Conservation (phyloP, 1,140 invertebrate species). For the Meteorus sp. region DNA sequence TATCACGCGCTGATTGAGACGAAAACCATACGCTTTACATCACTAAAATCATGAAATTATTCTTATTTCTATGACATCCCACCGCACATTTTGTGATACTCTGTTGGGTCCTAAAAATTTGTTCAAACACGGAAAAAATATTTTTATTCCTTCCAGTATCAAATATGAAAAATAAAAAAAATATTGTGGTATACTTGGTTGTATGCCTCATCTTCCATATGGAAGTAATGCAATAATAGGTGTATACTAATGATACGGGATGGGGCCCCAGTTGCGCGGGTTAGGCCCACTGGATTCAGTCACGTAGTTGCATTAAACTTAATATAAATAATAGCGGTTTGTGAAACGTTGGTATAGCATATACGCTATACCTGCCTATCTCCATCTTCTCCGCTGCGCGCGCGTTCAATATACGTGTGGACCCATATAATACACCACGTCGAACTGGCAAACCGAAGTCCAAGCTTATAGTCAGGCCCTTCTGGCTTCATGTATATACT, state of each 20-base stretch:
- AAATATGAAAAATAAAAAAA: too few species aligned
- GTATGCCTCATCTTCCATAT: not conserved
- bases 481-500: constrained; percentile 26
- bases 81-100: too few species aligned
- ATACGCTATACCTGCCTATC: constrained; percentile 22
- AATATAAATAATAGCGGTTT: constrained; percentile 62
- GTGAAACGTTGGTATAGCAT: constrained; percentile 47
- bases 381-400: constrained; percentile 22
- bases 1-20: too few species aligned
- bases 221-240: constrained; percentile 58
- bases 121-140: too few species aligned
- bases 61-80: too few species aligned
- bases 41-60: too few species aligned
- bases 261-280: constrained; percentile 37
- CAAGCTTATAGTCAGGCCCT: constrained; percentile 32
- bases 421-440: constrained; percentile 53
- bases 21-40: too few species aligned
- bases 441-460: constrained; percentile 42
- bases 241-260: constrained; percentile 61
- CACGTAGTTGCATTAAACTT: constrained; percentile 62
- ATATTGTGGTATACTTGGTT: too few species aligned
- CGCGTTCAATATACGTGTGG: too few species aligned
- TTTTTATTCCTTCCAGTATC: too few species aligned
- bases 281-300: constrained; percentile 49
- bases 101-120: too few species aligned